Base-by-base conservation (phyloP, 1,140 invertebrate species). In the Sycophaga agraensis region DNA sequence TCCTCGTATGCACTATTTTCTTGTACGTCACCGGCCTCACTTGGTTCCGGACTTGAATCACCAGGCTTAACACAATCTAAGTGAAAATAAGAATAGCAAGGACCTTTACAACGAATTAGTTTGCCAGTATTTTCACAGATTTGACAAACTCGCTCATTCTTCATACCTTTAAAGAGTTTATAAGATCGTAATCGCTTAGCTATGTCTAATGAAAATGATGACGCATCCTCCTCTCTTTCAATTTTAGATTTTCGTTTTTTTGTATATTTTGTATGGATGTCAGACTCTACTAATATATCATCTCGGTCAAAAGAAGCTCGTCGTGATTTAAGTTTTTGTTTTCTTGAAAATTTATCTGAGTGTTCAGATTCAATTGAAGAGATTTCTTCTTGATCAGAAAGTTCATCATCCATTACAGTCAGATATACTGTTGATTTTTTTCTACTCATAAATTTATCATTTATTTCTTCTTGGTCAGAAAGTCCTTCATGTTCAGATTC, bases 91-190 rank as follows among this genome's bases (percentile, higher is more conserved):
- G 78, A 80, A 53, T 72, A 77, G 63, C 79, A 81, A 22, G 79
- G 79, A 49, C 86, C 85, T 71, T 84, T 85, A 68, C 89, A 90
- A 68, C 87, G 84, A 0, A 87, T 77, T 12, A 89, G 72, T 49
- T 86, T 82, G 0, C 82, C 83, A 5, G 82, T 73, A 68, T 80
- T 83, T 63, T 87, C 85, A 65, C 87, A 89, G 55, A 88, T 84
- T 58, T 88, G 84, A 70, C 88, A 90, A 11, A 89, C 85, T 68
- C 83, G 83, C 57, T 87, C 85, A 37, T 80, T 80, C 8, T 84
- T 74, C 46, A 84, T 73, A 7, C 85, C 86, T 75, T 83, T 84
- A 62, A 88, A 88, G 37, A 87, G 67, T 71, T 85, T 87, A 5
- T 82, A 77, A 26, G 82, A 82, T 12, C 76, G 75, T n/a, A 59